phyloP scores from a whole-genome alignment of 2,888 invertebrate genomes.

The Sialis lutaria region DNA sequence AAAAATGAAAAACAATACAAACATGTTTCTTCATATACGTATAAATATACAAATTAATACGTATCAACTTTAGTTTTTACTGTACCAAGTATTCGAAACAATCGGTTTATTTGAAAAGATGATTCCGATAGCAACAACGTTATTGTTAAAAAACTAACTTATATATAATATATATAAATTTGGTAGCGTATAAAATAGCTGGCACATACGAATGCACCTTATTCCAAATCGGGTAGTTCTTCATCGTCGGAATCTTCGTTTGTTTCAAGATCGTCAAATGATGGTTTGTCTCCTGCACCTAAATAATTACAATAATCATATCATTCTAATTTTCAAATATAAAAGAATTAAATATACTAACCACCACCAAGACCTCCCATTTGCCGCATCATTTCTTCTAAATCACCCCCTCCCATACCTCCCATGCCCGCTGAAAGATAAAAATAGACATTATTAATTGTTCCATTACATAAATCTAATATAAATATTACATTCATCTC shows the following conservation, averaged over 20 bases:
- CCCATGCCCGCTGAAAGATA: conserved; percentile 21
- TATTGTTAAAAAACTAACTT: background rate
- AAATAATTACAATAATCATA: background rate
- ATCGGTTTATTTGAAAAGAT: no score
- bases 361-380: conserved; percentile 44
- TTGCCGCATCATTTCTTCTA: conserved; percentile 55
- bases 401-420: conserved; percentile 30
- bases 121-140: no score
- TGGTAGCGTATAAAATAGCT: background rate
- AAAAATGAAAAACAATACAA: no score
- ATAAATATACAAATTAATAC: no score
- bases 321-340: background rate
- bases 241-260: conserved; percentile 58
- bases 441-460: background rate
- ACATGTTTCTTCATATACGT: no score
- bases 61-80: no score
- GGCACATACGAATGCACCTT: conserved; percentile 10
- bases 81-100: no score
- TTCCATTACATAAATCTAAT: background rate
- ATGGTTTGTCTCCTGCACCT: conserved; percentile 41
- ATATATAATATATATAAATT: background rate
- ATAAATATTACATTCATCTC: conserved; percentile 40
- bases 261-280: conserved; percentile 57
- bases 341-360: conserved; percentile 6
- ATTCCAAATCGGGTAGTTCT: conserved; percentile 59